Conservation (phyloP, 2,113 vertebrate species). For the Triplophysa dalaica region DNA sequence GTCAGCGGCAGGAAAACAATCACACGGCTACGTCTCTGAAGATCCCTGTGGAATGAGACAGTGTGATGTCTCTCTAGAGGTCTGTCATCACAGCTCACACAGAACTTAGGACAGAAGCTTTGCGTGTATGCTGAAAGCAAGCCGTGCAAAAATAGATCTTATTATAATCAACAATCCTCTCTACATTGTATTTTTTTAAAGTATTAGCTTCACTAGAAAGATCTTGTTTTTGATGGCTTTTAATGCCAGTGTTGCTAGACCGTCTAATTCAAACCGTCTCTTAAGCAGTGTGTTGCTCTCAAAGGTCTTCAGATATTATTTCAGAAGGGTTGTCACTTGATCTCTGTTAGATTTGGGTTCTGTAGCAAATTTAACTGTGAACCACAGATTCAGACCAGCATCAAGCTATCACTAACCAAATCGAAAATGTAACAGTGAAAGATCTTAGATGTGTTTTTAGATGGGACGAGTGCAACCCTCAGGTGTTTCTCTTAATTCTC, state of each 20-base stretch:
- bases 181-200: too few species aligned
- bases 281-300: too few species aligned
- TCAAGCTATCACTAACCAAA: not conserved
- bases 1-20: conserved; percentile 46
- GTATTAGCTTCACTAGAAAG: too few species aligned
- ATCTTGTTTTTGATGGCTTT: too few species aligned
- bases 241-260: too few species aligned
- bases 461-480: not conserved
- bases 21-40: conserved; percentile 21
- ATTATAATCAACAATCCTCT: too few species aligned
- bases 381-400: not conserved
- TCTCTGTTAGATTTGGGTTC: too few species aligned
- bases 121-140: not conserved
- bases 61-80: conserved; percentile 23
- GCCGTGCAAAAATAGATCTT: not conserved
- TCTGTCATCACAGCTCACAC: conserved; percentile 37
- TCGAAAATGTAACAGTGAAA: not conserved
- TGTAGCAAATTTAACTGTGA: too few species aligned
- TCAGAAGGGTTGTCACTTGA: too few species aligned
- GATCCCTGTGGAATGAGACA: conserved; percentile 15
- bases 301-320: too few species aligned
- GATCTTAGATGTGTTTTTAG: not conserved
- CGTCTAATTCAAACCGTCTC: too few species aligned
- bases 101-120: conserved; percentile 8
- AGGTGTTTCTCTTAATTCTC: not conserved